Evolutionary conservation across 1,140 invertebrate genomes (phyloP).

Genomic region (Cepaea nemoralis): DNA sequence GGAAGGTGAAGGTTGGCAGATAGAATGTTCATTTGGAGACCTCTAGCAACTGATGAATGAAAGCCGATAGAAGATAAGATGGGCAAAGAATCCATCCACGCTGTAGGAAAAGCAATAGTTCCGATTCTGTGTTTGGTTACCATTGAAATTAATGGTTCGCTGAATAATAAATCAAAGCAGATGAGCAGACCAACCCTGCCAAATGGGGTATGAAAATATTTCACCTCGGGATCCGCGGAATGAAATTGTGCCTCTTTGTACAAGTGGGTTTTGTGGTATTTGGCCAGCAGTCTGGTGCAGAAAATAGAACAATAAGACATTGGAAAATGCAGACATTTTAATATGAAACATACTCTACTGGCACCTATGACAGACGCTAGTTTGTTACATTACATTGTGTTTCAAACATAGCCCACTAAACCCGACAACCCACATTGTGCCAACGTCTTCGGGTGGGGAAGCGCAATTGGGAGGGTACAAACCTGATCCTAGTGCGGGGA

Average conservation of each 20-base stretch:
- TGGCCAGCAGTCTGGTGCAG: conserved; percentile 56
- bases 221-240: conserved; percentile 62
- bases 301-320: too few species aligned
- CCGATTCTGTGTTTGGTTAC: conserved; percentile 72
- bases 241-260: conserved; percentile 77
- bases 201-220: conserved; percentile 80
- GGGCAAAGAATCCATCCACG: conserved; percentile 82
- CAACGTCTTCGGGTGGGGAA: too few species aligned
- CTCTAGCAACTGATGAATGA: conserved; percentile 75
- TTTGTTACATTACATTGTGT: too few species aligned
- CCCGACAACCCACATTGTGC: too few species aligned
- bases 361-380: too few species aligned
- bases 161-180: conserved; percentile 81
- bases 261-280: conserved; percentile 80
- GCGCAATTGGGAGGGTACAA: too few species aligned
- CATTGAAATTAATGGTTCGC: conserved; percentile 75
- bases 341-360: too few species aligned
- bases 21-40: conserved; percentile 76
- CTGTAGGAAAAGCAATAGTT: conserved; percentile 80
- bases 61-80: conserved; percentile 75
- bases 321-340: too few species aligned
- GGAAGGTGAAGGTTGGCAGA: conserved; percentile 74
- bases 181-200: conserved; percentile 83
- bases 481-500: too few species aligned
- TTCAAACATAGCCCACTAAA: too few species aligned